Conservation (phyloP, 2,888 invertebrate genomes). For the Rambutsinella grinnellia region DNA sequence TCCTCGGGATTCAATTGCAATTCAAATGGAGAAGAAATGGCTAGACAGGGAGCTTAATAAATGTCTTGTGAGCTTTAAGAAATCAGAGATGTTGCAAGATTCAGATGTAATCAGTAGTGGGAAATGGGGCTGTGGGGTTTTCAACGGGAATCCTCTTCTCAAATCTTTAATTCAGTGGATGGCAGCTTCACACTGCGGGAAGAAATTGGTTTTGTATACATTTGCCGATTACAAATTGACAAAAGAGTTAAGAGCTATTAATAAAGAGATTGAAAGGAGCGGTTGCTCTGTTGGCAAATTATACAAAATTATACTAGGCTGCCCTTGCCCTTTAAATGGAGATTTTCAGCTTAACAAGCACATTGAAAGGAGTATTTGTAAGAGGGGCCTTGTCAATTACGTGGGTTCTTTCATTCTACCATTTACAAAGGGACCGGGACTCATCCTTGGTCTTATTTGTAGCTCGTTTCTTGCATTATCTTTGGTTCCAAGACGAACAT, state of each 20-base stretch:
- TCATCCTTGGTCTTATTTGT: too few species aligned
- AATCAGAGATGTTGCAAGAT: neutral
- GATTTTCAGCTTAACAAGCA: too few species aligned
- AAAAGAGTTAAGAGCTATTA: neutral
- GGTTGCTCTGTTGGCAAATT: neutral
- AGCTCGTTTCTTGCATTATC: too few species aligned
- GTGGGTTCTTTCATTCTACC: too few species aligned
- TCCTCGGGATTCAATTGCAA: slow-evolving; percentile 4
- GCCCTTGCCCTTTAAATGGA: neutral
- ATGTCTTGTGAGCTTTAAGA: slow-evolving; percentile 41
- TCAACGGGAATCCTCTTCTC: slow-evolving; percentile 69
- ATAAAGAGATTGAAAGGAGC: neutral
- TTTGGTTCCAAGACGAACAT: too few species aligned
- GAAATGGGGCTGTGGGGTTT: slow-evolving; percentile 74
- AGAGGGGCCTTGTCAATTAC: too few species aligned
- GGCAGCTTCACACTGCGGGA: slow-evolving; percentile 68
- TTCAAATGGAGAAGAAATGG: neutral
- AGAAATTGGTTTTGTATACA: neutral
- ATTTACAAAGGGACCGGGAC: too few species aligned
- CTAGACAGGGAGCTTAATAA: slow-evolving; percentile 71
- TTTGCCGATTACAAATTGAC: neutral
- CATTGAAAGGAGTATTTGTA: too few species aligned
- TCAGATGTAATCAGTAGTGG: slow-evolving; percentile 68
- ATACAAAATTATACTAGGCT: neutral
- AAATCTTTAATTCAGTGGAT: slow-evolving; percentile 71